Percentiles rank a stretch among this genome's conserved stretches.
Evolutionary conservation across 2,888 invertebrate genomes (phyloP).

Genomic region (Steinernema scapterisci): DNA sequence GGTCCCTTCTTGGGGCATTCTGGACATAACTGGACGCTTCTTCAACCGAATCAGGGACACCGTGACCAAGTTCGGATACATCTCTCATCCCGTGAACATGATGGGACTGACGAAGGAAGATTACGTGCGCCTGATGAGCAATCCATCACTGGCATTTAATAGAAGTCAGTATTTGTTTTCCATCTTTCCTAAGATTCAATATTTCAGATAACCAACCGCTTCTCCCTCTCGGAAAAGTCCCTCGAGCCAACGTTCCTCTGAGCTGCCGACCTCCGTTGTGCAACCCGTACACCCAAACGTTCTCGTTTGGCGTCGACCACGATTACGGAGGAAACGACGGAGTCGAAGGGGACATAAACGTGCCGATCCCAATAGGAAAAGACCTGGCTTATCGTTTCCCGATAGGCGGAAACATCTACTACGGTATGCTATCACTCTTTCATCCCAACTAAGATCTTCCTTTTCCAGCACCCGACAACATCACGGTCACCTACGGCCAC

Average conservation of each 20-base stretch:
- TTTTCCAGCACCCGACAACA: slow-evolving; percentile 53
- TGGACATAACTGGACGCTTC: slow-evolving; percentile 41
- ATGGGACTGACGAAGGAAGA: slow-evolving; percentile 57
- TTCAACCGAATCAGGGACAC: slow-evolving; percentile 46
- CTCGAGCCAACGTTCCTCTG: slow-evolving; percentile 45
- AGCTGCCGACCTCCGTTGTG: slow-evolving; percentile 52
- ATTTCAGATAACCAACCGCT: slow-evolving; percentile 49
- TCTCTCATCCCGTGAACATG: slow-evolving; percentile 61
- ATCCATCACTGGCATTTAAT: slow-evolving; percentile 51
- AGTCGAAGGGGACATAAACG: slow-evolving; percentile 9
- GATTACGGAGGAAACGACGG: neutral
- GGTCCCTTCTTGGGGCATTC: slow-evolving; percentile 23
- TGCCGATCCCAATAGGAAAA: slow-evolving; percentile 5
- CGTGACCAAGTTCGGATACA: slow-evolving; percentile 50
- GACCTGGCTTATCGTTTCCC: slow-evolving; percentile 52
- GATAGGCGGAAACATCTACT: slow-evolving; percentile 58
- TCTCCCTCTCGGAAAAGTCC: slow-evolving; percentile 48
- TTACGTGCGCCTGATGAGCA: slow-evolving; percentile 51
- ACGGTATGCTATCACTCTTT: slow-evolving; percentile 44
- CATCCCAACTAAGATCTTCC: neutral
- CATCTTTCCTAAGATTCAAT: neutral
- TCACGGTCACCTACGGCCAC: slow-evolving; percentile 58
- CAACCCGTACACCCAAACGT: slow-evolving; percentile 47
- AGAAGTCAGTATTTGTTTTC: slow-evolving; percentile 41
- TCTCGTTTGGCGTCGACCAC: slow-evolving; percentile 46